Evolutionary conservation across 2,113 vertebrate species (phyloP), one percentile per base, ranked within the genome.

Genomic region (Saguinus midas): DNA sequence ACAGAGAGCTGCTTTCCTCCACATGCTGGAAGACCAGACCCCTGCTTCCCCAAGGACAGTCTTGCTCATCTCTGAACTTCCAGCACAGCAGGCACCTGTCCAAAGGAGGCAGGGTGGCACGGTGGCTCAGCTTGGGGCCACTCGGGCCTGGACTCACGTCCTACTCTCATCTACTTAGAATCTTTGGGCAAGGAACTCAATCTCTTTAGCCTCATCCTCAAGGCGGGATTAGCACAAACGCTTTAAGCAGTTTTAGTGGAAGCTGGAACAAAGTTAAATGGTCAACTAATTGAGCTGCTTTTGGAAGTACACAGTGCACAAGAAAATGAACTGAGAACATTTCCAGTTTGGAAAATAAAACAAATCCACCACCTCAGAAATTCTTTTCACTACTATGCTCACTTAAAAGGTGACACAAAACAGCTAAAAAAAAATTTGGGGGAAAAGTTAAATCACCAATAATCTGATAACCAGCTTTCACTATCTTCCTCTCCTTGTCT

Each of bases 341-440:
- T 93, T 87, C 68, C 37, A 45, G 43, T 45, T 45, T 52, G 45
- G 52, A 64, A 79, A 83, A 87, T 68, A 64, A 66, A 96, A 87
- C 27, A 94, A 95, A 94, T 21, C 6, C 23, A 82, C 25, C 37
- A 83, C 8, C 57, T 70, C 57, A 11, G 52, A 9, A 35, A 90
- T 35, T 87, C 45, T 86, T 83, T 70, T 61, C 55, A 87, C 66
- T 29, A 83, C 61, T 58, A 75, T 25, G 72, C 82, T 79, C 72
- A 84, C 58, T 58, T 78, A 75, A 79, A 96, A 93, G 37, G 66
- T 68, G 25, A 87, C 8, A 7, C 68, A 45, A 75, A 87, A 64
- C 37, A 94, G 58, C 68, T 40, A 18, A 13, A 23, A 91, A 91
- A 40, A 75, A 72, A 50, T 20, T 23, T n/a, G 5, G 18, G 17